Evolutionary conservation across 2,797 vertebrate genomes (phyloP).

Genomic region (Acropternis orthonyx): DNA sequence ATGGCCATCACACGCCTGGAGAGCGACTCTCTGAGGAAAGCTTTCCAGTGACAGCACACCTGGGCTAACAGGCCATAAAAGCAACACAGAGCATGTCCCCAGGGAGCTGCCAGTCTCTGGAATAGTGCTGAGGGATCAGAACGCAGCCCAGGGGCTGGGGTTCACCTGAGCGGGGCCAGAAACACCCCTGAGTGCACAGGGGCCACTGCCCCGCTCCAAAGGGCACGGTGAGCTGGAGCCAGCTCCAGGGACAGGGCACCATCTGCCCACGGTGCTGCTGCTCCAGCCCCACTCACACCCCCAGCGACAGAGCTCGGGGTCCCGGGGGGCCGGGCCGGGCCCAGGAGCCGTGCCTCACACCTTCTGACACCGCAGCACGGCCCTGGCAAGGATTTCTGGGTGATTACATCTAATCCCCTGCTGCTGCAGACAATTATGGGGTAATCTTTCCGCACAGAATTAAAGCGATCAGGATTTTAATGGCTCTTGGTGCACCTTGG

Average conservation of each 20-base stretch:
- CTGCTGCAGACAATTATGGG: background rate
- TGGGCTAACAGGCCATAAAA: background rate
- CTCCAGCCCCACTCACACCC: background rate
- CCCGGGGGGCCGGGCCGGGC: background rate
- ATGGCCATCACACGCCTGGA: background rate
- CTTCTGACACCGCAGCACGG: background rate
- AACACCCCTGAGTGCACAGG: fast-evolving
- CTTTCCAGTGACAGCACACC: background rate
- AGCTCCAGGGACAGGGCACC: fast-evolving
- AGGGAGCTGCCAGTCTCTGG: background rate
- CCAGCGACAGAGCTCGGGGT: background rate
- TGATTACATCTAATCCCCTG: background rate
- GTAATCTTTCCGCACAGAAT: background rate
- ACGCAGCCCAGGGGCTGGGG: background rate
- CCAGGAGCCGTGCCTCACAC: background rate
- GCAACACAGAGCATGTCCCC: fast-evolving
- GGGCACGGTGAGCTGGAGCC: background rate
- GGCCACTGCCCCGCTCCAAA: background rate
- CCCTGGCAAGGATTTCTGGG: background rate
- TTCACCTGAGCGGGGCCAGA: background rate
- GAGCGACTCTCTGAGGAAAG: background rate
- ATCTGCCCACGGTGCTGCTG: background rate
- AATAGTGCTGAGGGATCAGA: background rate
- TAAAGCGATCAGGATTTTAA: background rate
- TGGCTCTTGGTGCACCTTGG: background rate